Percentiles rank a stretch among this genome's conserved stretches.
Evolutionary conservation across 92 coral and sea anemone species (phyloP).

Genomic region (Parazoanthus darwini): DNA sequence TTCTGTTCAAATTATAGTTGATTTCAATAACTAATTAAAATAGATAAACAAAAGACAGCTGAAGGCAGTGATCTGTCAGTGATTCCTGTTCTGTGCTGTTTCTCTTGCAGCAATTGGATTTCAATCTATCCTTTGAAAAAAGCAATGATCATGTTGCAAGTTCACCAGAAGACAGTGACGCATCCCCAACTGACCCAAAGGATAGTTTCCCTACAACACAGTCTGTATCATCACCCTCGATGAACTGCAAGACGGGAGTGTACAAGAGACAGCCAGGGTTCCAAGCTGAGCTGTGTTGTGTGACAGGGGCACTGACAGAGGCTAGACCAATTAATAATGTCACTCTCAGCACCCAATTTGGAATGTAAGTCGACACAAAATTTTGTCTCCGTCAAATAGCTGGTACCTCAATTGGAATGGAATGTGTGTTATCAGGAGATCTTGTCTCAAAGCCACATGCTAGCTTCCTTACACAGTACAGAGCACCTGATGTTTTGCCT

Average conservation of each 20-base stretch:
- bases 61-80: no score
- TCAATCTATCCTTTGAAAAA: constrained; percentile 25
- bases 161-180: constrained; percentile 18
- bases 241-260: constrained; percentile 73
- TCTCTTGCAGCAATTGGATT: constrained; percentile 36
- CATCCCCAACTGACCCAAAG: constrained; percentile 7
- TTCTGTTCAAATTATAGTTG: no score
- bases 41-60: no score
- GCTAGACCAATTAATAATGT: constrained; percentile 75
- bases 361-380: constrained; percentile 73
- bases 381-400: no score
- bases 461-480: no score
- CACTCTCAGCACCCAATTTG: constrained; percentile 89
- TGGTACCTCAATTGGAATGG: no score
- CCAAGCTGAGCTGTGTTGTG: constrained; percentile 86
- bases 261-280: constrained; percentile 89
- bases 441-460: no score
- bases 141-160: background rate
- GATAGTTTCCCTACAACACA: constrained; percentile 18
- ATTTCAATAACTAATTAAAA: no score
- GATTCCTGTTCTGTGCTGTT: background rate
- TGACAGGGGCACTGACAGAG: constrained; percentile 56
- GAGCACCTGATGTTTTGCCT: no score
- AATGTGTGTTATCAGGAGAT: background rate
- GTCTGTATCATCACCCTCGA: constrained; percentile 45